Percentiles rank a stretch among this genome's conserved stretches.
Conservation (phyloP, 2,113 vertebrate genomes). For the Narcine bancroftii region DNA sequence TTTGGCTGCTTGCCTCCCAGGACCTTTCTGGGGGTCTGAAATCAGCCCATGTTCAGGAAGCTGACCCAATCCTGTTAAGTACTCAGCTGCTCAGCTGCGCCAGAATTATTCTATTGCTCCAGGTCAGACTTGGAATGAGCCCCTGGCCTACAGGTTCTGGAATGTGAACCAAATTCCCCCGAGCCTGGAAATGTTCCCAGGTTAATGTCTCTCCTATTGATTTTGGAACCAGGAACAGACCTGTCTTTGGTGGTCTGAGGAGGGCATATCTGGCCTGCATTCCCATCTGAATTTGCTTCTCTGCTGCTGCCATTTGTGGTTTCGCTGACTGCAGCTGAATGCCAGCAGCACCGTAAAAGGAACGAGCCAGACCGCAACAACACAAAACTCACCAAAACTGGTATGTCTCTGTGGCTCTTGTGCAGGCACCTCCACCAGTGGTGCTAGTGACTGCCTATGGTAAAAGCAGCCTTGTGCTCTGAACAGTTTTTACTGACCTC, state of each 20-base stretch:
- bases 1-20: neutral
- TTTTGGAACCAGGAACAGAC: neutral
- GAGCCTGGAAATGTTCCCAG: neutral
- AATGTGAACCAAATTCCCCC: neutral
- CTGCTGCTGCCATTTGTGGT: neutral
- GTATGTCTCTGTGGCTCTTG: neutral
- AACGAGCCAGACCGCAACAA: neutral
- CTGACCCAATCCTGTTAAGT: neutral
- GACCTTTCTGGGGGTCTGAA: neutral
- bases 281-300: neutral
- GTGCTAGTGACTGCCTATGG: neutral
- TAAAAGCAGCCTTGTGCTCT: neutral
- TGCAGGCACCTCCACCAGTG: neutral
- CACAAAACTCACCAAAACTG: neutral
- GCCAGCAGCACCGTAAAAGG: neutral
- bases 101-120: neutral
- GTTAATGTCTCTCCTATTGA: neutral
- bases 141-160: neutral
- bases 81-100: neutral
- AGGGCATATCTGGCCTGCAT: neutral
- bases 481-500: neutral
- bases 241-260: neutral
- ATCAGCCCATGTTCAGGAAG: neutral
- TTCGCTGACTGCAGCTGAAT: neutral
- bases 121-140: neutral